phyloP scores from a whole-genome alignment of 2,113 vertebrate species.

The Tichodroma muraria region DNA sequence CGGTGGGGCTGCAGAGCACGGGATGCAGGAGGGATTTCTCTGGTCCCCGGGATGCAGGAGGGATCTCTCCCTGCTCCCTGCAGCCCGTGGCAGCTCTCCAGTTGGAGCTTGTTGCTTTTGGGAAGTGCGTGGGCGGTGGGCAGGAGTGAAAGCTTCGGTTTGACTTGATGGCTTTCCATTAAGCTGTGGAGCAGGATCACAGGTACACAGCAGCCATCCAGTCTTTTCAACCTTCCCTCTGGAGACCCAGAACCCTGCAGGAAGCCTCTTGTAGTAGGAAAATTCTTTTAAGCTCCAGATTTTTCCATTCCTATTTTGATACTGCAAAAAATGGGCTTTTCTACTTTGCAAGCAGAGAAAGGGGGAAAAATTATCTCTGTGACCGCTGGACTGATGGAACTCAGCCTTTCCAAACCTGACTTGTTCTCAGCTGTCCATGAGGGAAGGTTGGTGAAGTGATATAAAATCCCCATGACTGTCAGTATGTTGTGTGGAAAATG shows the following conservation, averaged over 20 bases:
- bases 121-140: background rate
- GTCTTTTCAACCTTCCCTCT: background rate
- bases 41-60: background rate
- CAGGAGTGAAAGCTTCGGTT: background rate
- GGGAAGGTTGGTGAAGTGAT: background rate
- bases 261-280: background rate
- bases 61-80: background rate
- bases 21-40: background rate
- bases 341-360: background rate
- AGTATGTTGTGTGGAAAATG: background rate
- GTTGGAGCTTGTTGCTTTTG: background rate
- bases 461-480: background rate
- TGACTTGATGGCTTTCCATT: conserved; percentile 20
- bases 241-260: background rate
- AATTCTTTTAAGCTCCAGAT: background rate
- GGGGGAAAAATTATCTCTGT: background rate
- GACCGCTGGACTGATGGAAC: background rate
- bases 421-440: background rate
- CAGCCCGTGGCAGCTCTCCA: background rate
- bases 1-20: too few species aligned
- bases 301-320: conserved; percentile 1
- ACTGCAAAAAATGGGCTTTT: background rate
- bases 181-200: background rate
- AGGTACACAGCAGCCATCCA: background rate
- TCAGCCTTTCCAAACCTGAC: background rate